Percentiles rank a stretch among this genome's conserved stretches.
These are phyloP conservation scores for Leptogaster cylindrica DNA, from an alignment of 2,888 invertebrate genomes.

Conservation along the genomic window DNA sequence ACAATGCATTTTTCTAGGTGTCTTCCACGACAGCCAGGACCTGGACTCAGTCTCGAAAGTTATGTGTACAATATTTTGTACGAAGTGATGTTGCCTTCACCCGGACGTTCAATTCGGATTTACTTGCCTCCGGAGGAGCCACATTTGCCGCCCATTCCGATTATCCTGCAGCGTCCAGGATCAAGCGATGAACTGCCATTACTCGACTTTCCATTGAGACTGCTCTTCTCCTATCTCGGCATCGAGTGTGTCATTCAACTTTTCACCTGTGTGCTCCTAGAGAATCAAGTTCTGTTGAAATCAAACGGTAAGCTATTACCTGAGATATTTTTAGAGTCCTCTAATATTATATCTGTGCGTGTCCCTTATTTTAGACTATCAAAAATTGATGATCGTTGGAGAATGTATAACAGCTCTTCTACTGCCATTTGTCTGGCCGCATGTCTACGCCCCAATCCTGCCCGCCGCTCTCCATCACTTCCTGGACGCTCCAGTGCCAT, in stretches of 20 bases:
- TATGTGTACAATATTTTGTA: slow-evolving; percentile 95
- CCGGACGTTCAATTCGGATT: slow-evolving; percentile 84
- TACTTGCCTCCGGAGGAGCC: slow-evolving; percentile 75
- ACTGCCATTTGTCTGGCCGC: slow-evolving; percentile 97
- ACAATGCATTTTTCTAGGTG: slow-evolving; percentile 64
- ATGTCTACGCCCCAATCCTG: slow-evolving; percentile 98
- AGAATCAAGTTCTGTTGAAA: slow-evolving; percentile 94
- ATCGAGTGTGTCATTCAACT: slow-evolving; percentile 92
- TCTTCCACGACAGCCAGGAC: slow-evolving; percentile 77
- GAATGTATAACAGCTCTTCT: slow-evolving; percentile 89
- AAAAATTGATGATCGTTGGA: slow-evolving; percentile 94
- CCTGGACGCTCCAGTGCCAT: slow-evolving; percentile 98
- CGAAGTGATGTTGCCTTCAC: slow-evolving; percentile 88
- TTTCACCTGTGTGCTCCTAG: slow-evolving; percentile 92
- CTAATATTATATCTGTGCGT: not conserved
- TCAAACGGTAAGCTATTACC: slow-evolving; percentile 79
- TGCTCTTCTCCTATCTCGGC: slow-evolving; percentile 87
- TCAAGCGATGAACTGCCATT: slow-evolving; percentile 86
- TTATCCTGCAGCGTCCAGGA: slow-evolving; percentile 78
- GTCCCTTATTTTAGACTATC: slow-evolving; percentile 82
- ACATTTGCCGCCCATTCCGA: slow-evolving; percentile 70
- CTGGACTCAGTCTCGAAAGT: slow-evolving; percentile 84
- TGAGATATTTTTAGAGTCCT: not conserved
- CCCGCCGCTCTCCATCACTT: slow-evolving; percentile 95
- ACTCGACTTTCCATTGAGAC: slow-evolving; percentile 89